Conservation (phyloP, 2,888 invertebrate genomes). For the Phytoseiulus persimilis region DNA sequence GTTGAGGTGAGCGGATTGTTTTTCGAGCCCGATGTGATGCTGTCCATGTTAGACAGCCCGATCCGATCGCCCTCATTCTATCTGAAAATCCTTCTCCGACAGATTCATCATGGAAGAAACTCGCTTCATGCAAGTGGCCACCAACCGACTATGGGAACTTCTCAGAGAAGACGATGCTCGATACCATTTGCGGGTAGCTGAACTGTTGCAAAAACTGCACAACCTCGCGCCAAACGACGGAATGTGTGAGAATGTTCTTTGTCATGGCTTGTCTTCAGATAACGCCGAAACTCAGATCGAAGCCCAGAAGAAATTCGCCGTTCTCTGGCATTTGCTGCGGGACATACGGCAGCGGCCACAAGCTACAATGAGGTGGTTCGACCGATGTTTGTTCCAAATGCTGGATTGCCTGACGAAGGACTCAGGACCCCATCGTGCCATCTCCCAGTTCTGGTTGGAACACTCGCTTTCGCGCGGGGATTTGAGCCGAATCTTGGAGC, state of each 20-base stretch:
- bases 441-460: slow-evolving; percentile 67
- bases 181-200: slow-evolving; percentile 59
- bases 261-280: slow-evolving; percentile 47
- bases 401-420: slow-evolving; percentile 61
- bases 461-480: slow-evolving; percentile 64
- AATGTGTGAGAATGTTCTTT: slow-evolving; percentile 65
- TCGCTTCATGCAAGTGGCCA: slow-evolving; percentile 55
- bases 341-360: slow-evolving; percentile 54
- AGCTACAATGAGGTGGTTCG: slow-evolving; percentile 42
- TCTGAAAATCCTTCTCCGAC: background rate
- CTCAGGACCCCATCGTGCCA: slow-evolving; percentile 57
- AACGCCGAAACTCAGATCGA: slow-evolving; percentile 53
- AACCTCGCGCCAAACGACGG: slow-evolving; percentile 58
- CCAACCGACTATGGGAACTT: slow-evolving; percentile 64
- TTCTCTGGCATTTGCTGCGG: slow-evolving; percentile 68
- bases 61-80: no score
- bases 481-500: slow-evolving; percentile 67
- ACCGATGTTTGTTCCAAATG: slow-evolving; percentile 64
- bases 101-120: slow-evolving; percentile 41
- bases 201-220: slow-evolving; percentile 68
- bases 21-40: no score
- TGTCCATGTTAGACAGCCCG: no score
- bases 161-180: slow-evolving; percentile 57
- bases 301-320: slow-evolving; percentile 60
- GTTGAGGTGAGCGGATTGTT: slow-evolving; percentile 20